A percentile compares a stretch with the other conserved stretches of the same genome.
Conservation (phyloP, 2,888 invertebrate genomes). For the Tethea ocularis region DNA sequence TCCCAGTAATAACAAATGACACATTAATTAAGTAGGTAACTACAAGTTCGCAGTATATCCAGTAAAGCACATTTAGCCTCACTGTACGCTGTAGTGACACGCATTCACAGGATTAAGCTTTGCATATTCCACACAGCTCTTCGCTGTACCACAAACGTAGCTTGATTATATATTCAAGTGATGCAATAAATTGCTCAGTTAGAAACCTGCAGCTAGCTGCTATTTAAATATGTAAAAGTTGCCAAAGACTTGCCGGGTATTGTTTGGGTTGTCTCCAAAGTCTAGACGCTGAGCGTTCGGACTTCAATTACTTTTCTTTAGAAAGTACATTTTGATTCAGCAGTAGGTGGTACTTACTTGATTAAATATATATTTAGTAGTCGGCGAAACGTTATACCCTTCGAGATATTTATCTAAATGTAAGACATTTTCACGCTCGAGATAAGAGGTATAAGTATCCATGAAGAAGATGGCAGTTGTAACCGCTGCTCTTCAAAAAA, state of each 20-base stretch:
- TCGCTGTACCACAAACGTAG: constrained; percentile 31
- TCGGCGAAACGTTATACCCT: not conserved
- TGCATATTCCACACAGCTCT: constrained; percentile 56
- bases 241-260: not conserved
- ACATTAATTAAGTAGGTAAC: not conserved
- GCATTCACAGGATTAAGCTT: constrained; percentile 61
- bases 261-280: not conserved
- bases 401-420: constrained; percentile 9
- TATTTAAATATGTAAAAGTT: constrained; percentile 11
- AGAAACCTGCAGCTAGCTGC: constrained; percentile 32
- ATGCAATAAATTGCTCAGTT: constrained; percentile 54
- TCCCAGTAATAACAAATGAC: no score
- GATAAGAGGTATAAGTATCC: constrained; percentile 26
- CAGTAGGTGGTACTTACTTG: not conserved
- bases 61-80: constrained; percentile 28
- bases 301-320: not conserved
- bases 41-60: constrained; percentile 22
- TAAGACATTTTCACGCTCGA: constrained; percentile 20
- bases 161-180: constrained; percentile 57
- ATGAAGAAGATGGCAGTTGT: constrained; percentile 38
- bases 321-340: not conserved
- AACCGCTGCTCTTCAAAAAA: constrained; percentile 48
- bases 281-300: not conserved
- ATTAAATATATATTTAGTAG: not conserved
- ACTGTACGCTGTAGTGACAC: constrained; percentile 42